A percentile compares a stretch with the other conserved stretches of the same genome.
Conservation (phyloP, 2,888 invertebrate genomes). For the Pyralis farinalis region DNA sequence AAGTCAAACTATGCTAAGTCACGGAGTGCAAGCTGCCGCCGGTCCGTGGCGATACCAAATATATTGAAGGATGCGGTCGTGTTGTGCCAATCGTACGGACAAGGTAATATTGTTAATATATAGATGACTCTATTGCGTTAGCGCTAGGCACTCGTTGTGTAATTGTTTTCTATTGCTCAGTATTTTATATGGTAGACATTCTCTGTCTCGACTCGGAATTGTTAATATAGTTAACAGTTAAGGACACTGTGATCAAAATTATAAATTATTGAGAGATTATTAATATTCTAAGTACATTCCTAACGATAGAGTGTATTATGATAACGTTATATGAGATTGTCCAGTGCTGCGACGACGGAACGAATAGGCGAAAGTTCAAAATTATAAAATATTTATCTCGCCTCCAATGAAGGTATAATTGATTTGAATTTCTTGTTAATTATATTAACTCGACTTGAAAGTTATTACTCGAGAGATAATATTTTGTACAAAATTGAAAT, state of each 20-base stretch:
- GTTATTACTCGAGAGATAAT: slow-evolving; percentile 62
- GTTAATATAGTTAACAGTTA: slow-evolving; percentile 79
- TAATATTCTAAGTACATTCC: slow-evolving; percentile 78
- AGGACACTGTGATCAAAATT: slow-evolving; percentile 80
- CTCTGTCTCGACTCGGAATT: slow-evolving; percentile 66
- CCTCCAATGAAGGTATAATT: slow-evolving; percentile 49
- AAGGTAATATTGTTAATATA: slow-evolving; percentile 75
- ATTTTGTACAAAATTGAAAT: slow-evolving; percentile 78
- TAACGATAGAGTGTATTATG: slow-evolving; percentile 69
- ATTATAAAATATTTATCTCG: slow-evolving; percentile 42
- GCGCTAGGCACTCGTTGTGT: slow-evolving; percentile 63
- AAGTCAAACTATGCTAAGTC: slow-evolving; percentile 72
- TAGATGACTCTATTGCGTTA: slow-evolving; percentile 69
- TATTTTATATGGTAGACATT: slow-evolving; percentile 71
- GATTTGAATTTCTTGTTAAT: slow-evolving; percentile 59
- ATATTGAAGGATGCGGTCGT: slow-evolving; percentile 59
- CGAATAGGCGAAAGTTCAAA: slow-evolving; percentile 38
- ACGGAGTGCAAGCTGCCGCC: slow-evolving; percentile 25
- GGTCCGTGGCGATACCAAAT: slow-evolving; percentile 55
- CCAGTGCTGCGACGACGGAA: slow-evolving; percentile 33
- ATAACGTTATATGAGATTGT: slow-evolving; percentile 68
- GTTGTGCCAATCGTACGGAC: slow-evolving; percentile 74
- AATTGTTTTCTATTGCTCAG: slow-evolving; percentile 79
- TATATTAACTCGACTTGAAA: slow-evolving; percentile 52
- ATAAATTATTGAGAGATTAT: slow-evolving; percentile 81